phyloP scores from a whole-genome alignment of 2,113 vertebrate genomes.

The Gavia stellata region DNA sequence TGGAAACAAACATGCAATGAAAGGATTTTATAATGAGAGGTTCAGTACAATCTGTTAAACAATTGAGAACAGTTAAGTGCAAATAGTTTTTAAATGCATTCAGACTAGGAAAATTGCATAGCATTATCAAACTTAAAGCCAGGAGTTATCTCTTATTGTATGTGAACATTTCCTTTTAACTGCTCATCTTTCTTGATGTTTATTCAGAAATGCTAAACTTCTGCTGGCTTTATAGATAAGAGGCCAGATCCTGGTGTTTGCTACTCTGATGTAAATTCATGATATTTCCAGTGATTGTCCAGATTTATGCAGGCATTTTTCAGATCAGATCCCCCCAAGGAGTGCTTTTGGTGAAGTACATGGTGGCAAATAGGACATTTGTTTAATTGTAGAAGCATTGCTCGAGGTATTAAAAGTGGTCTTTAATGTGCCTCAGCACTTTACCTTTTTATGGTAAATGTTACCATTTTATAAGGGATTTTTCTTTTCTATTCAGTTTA shows the following conservation, averaged over 20 bases:
- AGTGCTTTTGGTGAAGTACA: neutral
- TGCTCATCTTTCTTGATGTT: constrained; percentile 47
- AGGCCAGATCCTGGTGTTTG: constrained; percentile 3
- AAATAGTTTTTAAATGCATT: constrained; percentile 74
- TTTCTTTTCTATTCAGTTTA: constrained; percentile 7
- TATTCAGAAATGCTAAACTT: constrained; percentile 67
- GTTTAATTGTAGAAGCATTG: constrained; percentile 51
- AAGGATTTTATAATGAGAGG: constrained; percentile 89
- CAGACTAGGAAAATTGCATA: constrained; percentile 60
- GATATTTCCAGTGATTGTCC: neutral
- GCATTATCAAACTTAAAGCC: constrained; percentile 59
- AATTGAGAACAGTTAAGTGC: constrained; percentile 83
- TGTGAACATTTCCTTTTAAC: constrained; percentile 50
- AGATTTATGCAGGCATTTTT: neutral
- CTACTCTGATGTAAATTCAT: constrained; percentile 12
- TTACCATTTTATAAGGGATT: neutral
- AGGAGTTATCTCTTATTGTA: constrained; percentile 56
- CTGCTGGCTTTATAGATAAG: constrained; percentile 34
- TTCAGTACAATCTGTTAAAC: constrained; percentile 91
- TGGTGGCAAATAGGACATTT: neutral
- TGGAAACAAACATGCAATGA: constrained; percentile 85
- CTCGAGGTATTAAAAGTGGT: neutral
- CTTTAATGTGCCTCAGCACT: constrained; percentile 11
- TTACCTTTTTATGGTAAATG: neutral
- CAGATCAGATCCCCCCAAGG: neutral